phyloP scores from a whole-genome alignment of 2,113 vertebrate species.

The Trichechus manatus region DNA sequence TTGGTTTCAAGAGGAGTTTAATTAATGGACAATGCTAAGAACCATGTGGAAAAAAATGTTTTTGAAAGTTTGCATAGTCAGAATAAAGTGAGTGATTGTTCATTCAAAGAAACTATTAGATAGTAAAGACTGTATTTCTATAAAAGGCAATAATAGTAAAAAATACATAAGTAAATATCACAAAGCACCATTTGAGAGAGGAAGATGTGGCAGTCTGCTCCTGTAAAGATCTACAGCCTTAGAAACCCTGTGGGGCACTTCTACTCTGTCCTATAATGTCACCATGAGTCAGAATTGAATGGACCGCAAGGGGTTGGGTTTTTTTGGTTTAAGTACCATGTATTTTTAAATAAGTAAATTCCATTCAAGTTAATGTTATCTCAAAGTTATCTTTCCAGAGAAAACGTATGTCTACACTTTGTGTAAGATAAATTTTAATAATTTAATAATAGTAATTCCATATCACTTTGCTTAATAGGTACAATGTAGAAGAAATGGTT shows the following conservation, averaged over 20 bases:
- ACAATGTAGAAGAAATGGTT: neutral
- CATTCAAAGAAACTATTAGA: neutral
- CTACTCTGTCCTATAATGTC: too few relatives aligned
- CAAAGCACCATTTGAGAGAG: neutral
- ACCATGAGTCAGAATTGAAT: too few relatives aligned
- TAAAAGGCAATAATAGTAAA: neutral
- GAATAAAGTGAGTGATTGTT: neutral
- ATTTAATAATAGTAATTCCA: neutral
- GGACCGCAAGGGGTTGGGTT: too few relatives aligned
- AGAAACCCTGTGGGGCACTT: too few relatives aligned
- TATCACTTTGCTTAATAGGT: neutral
- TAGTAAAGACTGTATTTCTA: slow-evolving; percentile 3
- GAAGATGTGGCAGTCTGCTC: too few relatives aligned
- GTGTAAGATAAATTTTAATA: neutral
- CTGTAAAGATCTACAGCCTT: too few relatives aligned
- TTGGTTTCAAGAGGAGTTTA: neutral
- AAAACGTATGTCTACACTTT: neutral
- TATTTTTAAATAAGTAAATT: slow-evolving; percentile 39
- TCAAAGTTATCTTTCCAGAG: slow-evolving; percentile 4
- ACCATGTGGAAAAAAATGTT: neutral
- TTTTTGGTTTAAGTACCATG: neutral
- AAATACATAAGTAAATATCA: neutral
- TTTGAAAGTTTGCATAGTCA: neutral
- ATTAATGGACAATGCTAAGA: neutral
- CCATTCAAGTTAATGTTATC: neutral